Base-by-base conservation (phyloP, 2,113 vertebrate species). In the Budorcas taxicolor region DNA sequence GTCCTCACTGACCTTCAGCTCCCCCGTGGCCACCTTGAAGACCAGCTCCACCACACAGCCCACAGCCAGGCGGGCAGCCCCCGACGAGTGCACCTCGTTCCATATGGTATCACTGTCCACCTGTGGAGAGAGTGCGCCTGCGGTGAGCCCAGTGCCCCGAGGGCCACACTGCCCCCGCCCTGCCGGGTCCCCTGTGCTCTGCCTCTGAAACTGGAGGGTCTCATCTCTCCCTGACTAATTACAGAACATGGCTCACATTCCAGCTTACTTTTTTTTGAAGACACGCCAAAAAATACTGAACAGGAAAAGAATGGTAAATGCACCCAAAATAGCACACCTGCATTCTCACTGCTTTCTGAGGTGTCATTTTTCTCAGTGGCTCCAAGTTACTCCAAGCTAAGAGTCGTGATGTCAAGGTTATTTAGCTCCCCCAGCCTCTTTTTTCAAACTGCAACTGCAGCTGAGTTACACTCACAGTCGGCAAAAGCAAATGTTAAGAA, bases 91-190 rank as follows among this genome's bases (percentile, higher is more conserved):
- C 33, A 99, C 99, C 96, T 99, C 99, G 0, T 99, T 99, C 99
- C 99, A 99, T 94, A 99, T 99, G 45, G 99, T 99, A 99, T 99
- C 99, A 36, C 99, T 99, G 99, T 99, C 99, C 13, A 99, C 99
- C 99, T 99, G 98, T n/a, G 53, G 76, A 67, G 45, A 93, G 29
- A 93, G 7, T 15, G 1, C 0, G 2, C 10, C 10, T 1, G 7
- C 5, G 2, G 87, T 97, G 62, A 95, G 91, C 7, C 11, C 11
- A 0, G 2, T 3, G 3, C 12, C n/a, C 27, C 0, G 3, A 21
- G 50, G 64, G 43, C 1, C 64, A 16, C 3, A 0, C 43, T 6
- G 2, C 36, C 40, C 6, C 11, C 3, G 1, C 4, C 25, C 4
- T 4, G 87, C 52, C 3, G 0, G 6, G 3, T 8, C 7, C 87